These are phyloP conservation scores for Malurus melanocephalus DNA, from an alignment of 2,113 vertebrate genomes.

Conservation along the genomic window DNA sequence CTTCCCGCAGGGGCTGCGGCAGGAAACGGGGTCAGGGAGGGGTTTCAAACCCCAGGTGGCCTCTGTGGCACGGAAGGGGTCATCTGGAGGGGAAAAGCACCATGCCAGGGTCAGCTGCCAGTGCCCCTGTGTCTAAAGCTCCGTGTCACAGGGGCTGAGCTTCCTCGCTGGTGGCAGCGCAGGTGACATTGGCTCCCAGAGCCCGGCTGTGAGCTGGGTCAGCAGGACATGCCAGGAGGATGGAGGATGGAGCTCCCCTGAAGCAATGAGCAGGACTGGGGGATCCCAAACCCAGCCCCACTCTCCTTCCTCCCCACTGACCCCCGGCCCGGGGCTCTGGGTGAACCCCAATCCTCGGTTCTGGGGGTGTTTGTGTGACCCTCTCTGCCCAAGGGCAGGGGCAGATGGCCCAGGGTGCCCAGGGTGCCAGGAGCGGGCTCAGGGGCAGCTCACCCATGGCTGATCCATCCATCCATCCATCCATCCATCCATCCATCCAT, in stretches of 20 bases:
- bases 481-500: too few relatives aligned
- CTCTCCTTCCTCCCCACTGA: not conserved
- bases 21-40: not conserved
- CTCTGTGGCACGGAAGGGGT: not conserved
- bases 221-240: accelerated
- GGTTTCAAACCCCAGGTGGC: not conserved
- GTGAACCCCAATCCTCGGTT: not conserved
- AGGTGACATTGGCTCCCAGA: accelerated
- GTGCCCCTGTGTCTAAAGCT: too few relatives aligned
- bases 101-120: not conserved
- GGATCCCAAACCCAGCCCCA: not conserved
- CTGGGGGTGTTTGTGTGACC: not conserved
- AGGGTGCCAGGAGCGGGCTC: too few relatives aligned
- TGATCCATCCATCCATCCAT: not conserved
- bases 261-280: accelerated
- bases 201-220: not conserved
- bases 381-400: too few relatives aligned
- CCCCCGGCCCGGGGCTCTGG: accelerated
- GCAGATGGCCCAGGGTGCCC: too few relatives aligned
- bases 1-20: not conserved
- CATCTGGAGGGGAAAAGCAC: accelerated
- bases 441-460: not conserved
- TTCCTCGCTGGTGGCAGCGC: accelerated
- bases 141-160: accelerated
- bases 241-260: accelerated